Evolutionary conservation across 2,797 vertebrate genomes (phyloP).

Genomic region (Callimico goeldii): DNA sequence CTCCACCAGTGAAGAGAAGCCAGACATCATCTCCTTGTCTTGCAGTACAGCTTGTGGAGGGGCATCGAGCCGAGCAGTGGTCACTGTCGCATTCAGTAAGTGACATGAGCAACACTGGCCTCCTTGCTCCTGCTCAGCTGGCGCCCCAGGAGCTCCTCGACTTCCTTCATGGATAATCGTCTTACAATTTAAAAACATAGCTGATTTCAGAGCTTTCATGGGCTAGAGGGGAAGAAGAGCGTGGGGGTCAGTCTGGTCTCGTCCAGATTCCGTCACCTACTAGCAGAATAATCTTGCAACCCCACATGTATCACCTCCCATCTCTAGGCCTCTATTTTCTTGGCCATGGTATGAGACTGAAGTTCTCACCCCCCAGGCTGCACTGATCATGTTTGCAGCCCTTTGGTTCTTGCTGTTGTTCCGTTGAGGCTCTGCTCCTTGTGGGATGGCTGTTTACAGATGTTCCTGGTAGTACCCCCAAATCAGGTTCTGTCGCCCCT

Average conservation of each 20-base stretch:
- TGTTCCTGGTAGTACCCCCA: neutral
- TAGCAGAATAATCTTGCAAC: neutral
- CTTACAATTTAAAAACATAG: neutral
- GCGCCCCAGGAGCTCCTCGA: rapidly evolving
- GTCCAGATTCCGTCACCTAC: neutral
- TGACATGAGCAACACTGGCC: neutral
- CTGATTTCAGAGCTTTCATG: neutral
- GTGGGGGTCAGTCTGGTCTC: neutral
- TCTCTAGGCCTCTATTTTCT: neutral
- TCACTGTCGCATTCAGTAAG: neutral
- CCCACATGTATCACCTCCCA: neutral
- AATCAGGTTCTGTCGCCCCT: neutral
- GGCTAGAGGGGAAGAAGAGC: neutral
- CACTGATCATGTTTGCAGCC: rapidly evolving
- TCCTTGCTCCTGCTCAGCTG: neutral
- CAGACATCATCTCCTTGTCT: neutral
- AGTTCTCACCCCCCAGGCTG: too few relatives aligned
- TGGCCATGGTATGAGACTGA: neutral
- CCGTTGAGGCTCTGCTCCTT: neutral
- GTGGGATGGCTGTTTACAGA: neutral
- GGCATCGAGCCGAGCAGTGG: neutral
- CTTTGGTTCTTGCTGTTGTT: too few relatives aligned
- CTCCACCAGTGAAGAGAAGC: neutral
- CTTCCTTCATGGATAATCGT: neutral
- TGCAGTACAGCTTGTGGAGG: neutral